phyloP scores from a whole-genome alignment of 2,797 vertebrate species.

The Poecilia wingei region DNA sequence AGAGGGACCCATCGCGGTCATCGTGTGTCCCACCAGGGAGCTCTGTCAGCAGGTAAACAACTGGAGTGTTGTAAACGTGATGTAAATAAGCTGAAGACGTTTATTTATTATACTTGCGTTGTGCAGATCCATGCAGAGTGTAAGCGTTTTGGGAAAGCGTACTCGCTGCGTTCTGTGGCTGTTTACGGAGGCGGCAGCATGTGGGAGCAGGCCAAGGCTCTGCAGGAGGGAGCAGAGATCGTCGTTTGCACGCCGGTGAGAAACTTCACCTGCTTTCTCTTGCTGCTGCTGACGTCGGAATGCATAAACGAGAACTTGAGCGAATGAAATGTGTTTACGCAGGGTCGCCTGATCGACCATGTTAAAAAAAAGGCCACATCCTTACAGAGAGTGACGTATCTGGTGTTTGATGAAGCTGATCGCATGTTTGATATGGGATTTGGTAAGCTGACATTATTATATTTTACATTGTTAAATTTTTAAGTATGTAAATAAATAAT shows the following conservation, averaged over 20 bases:
- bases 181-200: slow-evolving; percentile 99
- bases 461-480: neutral
- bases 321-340: slow-evolving; percentile 14
- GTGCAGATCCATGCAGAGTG: slow-evolving; percentile 94
- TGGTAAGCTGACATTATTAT: slow-evolving; percentile 78
- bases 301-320: neutral
- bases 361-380: slow-evolving; percentile 99
- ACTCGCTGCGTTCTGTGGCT: slow-evolving; percentile 95
- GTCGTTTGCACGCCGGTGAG: slow-evolving; percentile 98
- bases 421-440: slow-evolving; percentile 99
- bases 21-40: slow-evolving; percentile 97
- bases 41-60: slow-evolving; percentile 93
- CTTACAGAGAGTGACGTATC: slow-evolving; percentile 95
- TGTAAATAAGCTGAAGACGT: neutral
- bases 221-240: slow-evolving; percentile 98
- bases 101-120: neutral
- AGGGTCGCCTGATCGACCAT: slow-evolving; percentile 98
- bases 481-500: neutral
- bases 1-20: slow-evolving; percentile 95
- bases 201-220: slow-evolving; percentile 99
- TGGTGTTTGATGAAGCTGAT: slow-evolving; percentile 99
- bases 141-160: slow-evolving; percentile 97
- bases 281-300: neutral
- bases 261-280: neutral
- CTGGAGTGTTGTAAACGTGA: no score